Base-by-base conservation (phyloP, 1,140 invertebrate species). In the Brachionus koreanus region DNA sequence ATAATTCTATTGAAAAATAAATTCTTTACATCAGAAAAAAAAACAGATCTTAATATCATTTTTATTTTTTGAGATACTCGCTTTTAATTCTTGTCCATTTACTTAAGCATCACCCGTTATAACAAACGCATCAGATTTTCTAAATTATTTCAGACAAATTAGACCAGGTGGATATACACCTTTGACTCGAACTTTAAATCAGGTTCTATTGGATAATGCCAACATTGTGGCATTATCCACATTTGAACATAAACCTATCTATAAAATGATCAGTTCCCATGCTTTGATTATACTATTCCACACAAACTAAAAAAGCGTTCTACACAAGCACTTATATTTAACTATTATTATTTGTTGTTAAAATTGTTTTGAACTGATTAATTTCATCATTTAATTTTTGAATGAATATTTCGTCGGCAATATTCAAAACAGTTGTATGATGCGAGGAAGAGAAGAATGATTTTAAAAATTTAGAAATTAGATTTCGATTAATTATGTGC, bases 111-210 rank as follows among this genome's bases (percentile, higher is more conserved):
- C n/a, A n/a, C n/a, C n/a, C n/a, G n/a, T n/a, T n/a, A 79, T 79
- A 2, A 43, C 23, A 9, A 74, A 49, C 23, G 12, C 25, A 74
- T 6, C 6, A 10, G 49, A 79, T 19, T 65, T 79, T 65, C n/a
- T 82, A 2, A 37, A 65, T 82, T 19, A 69, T 35, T 65, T 65
- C 33, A 19, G 29, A 3, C 13, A 52, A 43, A 67, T 52, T 16
- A 4, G 16, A 16, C 79, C 79, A 10, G 12, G 61, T 35, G 79
- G 79, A 19, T 82, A 46, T 25, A 82, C 79, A 7, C 79, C 79
- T 43, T 49, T 82, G 16, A 46, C 61, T n/a, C 29, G 9, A 33
- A 67, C 61, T 39, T 37, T 82, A 12, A 29, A 52, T n/a, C 25
- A 65, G 43, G 57, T 82, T 2, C 35, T 82, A 16, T 29, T 42